Evolutionary conservation across 2,113 vertebrate species (phyloP).

Genomic region (Salvator merianae): DNA sequence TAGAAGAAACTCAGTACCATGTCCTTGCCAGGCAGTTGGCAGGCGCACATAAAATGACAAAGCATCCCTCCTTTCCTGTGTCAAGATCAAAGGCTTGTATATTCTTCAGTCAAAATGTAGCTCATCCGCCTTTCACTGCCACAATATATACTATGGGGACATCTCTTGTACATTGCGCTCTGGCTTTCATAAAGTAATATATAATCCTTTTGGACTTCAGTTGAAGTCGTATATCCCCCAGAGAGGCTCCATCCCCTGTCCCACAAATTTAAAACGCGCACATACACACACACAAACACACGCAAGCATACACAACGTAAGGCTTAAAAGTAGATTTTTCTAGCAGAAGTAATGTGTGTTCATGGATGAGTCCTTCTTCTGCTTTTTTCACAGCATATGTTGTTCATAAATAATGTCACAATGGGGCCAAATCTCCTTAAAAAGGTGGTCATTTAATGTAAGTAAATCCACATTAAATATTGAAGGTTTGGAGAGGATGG

Average conservation of each 20-base stretch:
- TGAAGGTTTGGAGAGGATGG: slow-evolving; percentile 71
- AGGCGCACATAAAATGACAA: slow-evolving; percentile 13
- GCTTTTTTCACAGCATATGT: slow-evolving; percentile 66
- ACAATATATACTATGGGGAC: not conserved
- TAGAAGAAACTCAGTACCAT: not conserved
- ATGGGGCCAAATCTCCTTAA: slow-evolving; percentile 74
- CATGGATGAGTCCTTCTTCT: slow-evolving; percentile 67
- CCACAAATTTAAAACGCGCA: slow-evolving; percentile 66
- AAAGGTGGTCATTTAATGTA: slow-evolving; percentile 83
- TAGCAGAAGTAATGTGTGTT: slow-evolving; percentile 71
- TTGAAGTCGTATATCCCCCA: slow-evolving; percentile 46
- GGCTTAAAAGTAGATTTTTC: slow-evolving; percentile 72
- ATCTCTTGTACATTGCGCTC: not conserved
- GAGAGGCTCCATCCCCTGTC: slow-evolving; percentile 46
- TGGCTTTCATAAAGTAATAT: slow-evolving; percentile 34
- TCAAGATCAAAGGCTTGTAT: slow-evolving; percentile 20
- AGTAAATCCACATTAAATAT: slow-evolving; percentile 87
- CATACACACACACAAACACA: too few relatives aligned
- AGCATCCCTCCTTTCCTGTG: not conserved
- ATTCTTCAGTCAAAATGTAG: not conserved
- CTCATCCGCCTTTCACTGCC: not conserved
- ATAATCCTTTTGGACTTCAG: slow-evolving; percentile 57
- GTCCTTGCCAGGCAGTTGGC: not conserved
- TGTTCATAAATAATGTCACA: slow-evolving; percentile 82
- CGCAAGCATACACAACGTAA: slow-evolving; percentile 56